phyloP scores from a whole-genome alignment of 2,888 invertebrate species.

The Pseudolycoriella hygida region DNA sequence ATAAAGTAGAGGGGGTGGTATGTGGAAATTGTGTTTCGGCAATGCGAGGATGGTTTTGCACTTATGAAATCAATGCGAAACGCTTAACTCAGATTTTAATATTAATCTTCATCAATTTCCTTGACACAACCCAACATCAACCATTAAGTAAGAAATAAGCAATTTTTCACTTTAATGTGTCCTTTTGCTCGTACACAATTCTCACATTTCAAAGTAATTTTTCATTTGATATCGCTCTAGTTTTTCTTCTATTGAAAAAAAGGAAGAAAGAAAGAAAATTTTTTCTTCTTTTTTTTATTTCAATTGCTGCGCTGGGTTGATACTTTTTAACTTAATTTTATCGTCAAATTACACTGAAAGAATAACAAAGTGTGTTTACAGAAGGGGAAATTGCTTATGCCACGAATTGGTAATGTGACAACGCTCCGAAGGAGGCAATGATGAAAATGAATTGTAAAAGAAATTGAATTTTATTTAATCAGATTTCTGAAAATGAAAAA shows the following conservation, averaged over 20 bases:
- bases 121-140: no score
- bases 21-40: neutral
- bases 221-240: constrained; percentile 4
- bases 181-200: constrained; percentile 6
- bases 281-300: neutral
- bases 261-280: neutral
- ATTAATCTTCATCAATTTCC: neutral
- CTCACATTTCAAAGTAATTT: constrained; percentile 8
- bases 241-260: neutral
- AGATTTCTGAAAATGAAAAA: neutral
- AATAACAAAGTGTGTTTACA: neutral
- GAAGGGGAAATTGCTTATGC: no score
- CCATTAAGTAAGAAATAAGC: no score
- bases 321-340: constrained; percentile 1
- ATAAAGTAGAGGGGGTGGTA: no score
- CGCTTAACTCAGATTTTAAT: no score
- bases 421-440: neutral
- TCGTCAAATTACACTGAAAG: neutral
- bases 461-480: constrained; percentile 1
- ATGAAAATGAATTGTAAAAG: neutral
- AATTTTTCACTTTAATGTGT: neutral
- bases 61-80: neutral
- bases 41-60: neutral
- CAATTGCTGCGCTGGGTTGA: neutral
- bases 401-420: neutral